Base-by-base conservation (phyloP, 2,888 invertebrate genomes). In the Mycalesis mineus region DNA sequence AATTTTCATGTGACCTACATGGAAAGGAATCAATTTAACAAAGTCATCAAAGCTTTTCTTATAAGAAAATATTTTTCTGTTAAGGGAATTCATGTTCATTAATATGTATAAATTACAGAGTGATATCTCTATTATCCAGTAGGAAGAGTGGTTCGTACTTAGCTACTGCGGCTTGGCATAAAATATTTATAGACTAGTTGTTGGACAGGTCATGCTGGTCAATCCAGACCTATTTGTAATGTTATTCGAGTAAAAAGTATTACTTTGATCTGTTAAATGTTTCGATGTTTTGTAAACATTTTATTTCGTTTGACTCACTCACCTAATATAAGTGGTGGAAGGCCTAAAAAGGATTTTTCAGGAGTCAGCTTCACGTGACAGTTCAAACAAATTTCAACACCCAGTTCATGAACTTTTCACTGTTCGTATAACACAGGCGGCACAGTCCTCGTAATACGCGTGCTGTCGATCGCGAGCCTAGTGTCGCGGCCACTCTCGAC, bases 371-470 rank as follows among this genome's bases (percentile, higher is more conserved):
- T 78, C 84, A 86, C 83, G 83, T 74, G 79, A 74, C 74, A 81
- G 84, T 84, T 86, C 82, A 80, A 88, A 86, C 84, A 82, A 86
- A 78, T 82, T 47, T 80, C 79, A 85, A 84, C 87, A 88, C 85
- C 82, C 77, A 82, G 88, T 88, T 87, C 80, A 88, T 87, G 84
- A 88, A 88, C 88, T 88, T 82, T 82, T 85, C 88, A 88, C 88
- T 86, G 84, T 81, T 87, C 81, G 84, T 84, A 80, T 82, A 85
- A 84, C 88, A 88, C 88, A 81, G 84, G 79, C 73, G 74, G 82
- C 86, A 87, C 84, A 81, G 86, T 87, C 84, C 83, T 78, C 76
- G 71, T 70, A 61, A 74, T 77, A 78, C 81, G 78, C 79, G 77
- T 78, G 76, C 74, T 75, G 73, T 75, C 76, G 75, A 75, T 84